phyloP scores from a whole-genome alignment of 2,113 vertebrate species.

The Passer domesticus region DNA sequence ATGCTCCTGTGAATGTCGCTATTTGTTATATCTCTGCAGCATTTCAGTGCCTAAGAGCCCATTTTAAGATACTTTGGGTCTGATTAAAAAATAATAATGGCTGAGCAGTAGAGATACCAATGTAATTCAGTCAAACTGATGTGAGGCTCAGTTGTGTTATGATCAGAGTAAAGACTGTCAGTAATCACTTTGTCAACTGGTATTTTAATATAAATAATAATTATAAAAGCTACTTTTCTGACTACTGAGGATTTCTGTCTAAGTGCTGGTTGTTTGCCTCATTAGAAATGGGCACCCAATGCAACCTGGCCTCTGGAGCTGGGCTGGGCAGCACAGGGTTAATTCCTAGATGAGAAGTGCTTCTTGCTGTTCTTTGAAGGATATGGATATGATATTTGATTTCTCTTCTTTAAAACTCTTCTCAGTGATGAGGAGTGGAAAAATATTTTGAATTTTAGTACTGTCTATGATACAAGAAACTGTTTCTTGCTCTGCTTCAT shows the following conservation, averaged over 20 bases:
- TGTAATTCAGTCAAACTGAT: not conserved
- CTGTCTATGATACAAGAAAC: not conserved
- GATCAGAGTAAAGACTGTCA: not conserved
- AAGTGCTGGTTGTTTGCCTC: not conserved
- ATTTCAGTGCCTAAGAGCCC: not conserved
- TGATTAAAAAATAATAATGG: conserved; percentile 35
- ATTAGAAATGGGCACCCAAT: not conserved
- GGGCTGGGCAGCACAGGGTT: not conserved
- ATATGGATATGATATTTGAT: not conserved
- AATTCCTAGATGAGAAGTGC: not conserved
- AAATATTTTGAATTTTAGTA: not conserved
- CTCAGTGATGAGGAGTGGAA: not conserved
- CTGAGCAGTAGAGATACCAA: not conserved
- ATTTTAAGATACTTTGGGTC: conserved; percentile 14
- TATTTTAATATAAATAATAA: not conserved
- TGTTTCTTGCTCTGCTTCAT: not conserved
- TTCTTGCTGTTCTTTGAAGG: not conserved
- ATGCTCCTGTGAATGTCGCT: not conserved
- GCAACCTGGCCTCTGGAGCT: not conserved
- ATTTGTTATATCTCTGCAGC: not conserved
- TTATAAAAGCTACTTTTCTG: not conserved
- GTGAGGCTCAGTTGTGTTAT: not conserved
- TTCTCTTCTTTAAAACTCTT: not conserved
- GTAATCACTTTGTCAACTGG: not conserved
- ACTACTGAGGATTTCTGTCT: not conserved